phyloP scores from a whole-genome alignment of 2,113 vertebrate species.

The Barnardius zonarius region DNA sequence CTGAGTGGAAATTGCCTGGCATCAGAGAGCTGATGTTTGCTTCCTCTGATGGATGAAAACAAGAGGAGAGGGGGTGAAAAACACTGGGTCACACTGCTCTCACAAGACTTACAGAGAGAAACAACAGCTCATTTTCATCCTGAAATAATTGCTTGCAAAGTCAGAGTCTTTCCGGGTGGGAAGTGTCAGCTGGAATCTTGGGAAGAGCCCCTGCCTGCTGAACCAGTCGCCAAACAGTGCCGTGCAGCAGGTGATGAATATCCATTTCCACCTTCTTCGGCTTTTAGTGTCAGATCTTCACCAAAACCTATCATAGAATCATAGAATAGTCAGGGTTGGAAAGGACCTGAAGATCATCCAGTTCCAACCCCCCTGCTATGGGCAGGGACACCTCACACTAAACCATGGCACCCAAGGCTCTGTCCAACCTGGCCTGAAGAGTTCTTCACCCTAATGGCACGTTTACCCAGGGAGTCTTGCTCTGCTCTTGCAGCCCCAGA shows the following conservation, averaged over 20 bases:
- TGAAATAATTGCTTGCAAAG: background rate
- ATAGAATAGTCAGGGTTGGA: too few species aligned
- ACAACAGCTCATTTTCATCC: background rate
- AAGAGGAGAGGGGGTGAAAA: background rate
- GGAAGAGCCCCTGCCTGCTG: background rate
- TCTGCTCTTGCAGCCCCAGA: background rate
- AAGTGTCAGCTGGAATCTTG: background rate
- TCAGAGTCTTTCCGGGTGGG: background rate
- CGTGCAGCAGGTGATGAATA: background rate
- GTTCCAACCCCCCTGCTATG: too few species aligned
- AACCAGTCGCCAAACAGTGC: background rate
- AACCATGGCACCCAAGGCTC: too few species aligned
- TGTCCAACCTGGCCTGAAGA: background rate
- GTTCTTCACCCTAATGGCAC: background rate
- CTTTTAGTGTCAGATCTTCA: background rate
- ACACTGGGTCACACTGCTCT: background rate
- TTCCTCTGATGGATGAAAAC: background rate
- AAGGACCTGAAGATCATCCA: too few species aligned
- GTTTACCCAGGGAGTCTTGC: background rate
- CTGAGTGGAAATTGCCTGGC: constrained; percentile 11
- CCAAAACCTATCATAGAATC: background rate
- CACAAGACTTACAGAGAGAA: background rate
- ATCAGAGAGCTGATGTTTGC: background rate
- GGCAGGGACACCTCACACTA: too few species aligned
- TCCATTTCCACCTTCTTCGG: background rate